Evolutionary conservation across 2,888 invertebrate species (phyloP), one percentile per base, ranked within the genome.

Genomic region (Liopterus haemorrhoidalis): DNA sequence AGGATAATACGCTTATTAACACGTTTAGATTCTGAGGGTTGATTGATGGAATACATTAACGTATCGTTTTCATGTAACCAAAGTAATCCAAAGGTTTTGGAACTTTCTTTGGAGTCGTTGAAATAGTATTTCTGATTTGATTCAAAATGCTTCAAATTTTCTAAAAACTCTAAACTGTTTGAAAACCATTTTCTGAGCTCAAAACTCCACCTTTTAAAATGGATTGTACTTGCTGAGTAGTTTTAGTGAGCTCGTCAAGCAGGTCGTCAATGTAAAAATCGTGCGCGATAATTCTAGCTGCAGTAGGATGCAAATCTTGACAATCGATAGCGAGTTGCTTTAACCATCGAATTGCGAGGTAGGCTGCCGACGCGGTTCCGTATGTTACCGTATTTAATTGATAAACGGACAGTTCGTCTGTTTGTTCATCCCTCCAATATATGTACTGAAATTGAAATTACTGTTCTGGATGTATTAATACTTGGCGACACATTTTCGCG

Each of bases 321-420:
- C 21, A 21, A 11, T 48, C 39, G 1, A 19, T 2, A 5, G 49
- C 49, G 12, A 55, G 28, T 20, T 53, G 50, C 16, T 49, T 30
- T 11, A 55, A 27, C 5, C 41, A 38, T 22, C 52, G 18, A 1
- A 46, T 49, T 4, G 56, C 50, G 8, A 51, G 15, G 27, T 37
- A 55, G 3, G 54, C 49, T 3, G 52, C 55, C n/a, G 48, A 36
- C 15, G 49, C 46, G 0, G 52, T 54, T 2, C 57, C 57, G 32
- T 55, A 56, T 0, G 56, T 55, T 5, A 56, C 45, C 1, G 53
- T 55, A 2, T 28, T 38, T 3, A 54, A 46, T 11, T 49, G 21
- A 19, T 37, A 57, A n/a, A n/a, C n/a, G n/a, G n/a, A n/a, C n/a
- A n/a, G n/a, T n/a, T n/a, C n/a, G n/a, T n/a, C n/a, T n/a, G n/a